Evolutionary conservation across 2,888 invertebrate genomes (phyloP).

Genomic region (Meteorus cinctellus): DNA sequence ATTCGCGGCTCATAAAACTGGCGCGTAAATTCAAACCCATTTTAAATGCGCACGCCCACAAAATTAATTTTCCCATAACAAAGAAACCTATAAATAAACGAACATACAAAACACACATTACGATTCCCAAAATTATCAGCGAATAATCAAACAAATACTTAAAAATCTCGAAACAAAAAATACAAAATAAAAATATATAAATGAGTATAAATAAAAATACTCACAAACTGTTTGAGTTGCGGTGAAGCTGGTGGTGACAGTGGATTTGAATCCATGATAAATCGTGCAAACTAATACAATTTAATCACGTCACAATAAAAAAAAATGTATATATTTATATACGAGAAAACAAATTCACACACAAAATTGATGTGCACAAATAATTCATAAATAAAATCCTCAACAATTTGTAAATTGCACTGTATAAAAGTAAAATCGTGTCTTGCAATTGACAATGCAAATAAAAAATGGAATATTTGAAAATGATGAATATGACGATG

Average conservation of each 20-base stretch:
- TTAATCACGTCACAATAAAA: not conserved
- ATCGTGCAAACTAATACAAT: not conserved
- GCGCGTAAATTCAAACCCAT: conserved; percentile 22
- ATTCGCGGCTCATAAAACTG: conserved; percentile 35
- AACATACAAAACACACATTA: not conserved
- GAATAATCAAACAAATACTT: too few species aligned
- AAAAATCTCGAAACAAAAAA: too few species aligned
- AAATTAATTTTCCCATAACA: not conserved
- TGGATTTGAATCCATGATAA: conserved; percentile 58
- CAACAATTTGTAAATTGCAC: not conserved
- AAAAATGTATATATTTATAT: not conserved
- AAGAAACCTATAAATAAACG: conserved; percentile 18
- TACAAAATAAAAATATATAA: too few species aligned
- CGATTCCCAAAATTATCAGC: too few species aligned
- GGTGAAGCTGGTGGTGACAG: conserved; percentile 71
- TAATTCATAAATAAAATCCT: not conserved
- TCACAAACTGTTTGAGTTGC: conserved; percentile 64
- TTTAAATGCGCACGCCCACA: not conserved
- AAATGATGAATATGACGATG: conserved; percentile 53
- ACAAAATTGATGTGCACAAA: not conserved
- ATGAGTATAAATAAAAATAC: conserved; percentile 46
- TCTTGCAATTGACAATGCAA: not conserved
- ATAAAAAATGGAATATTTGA: not conserved
- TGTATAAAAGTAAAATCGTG: too few species aligned
- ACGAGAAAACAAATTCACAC: not conserved